phyloP scores from a whole-genome alignment of 2,113 vertebrate species.

The Paralichthys olivaceus region DNA sequence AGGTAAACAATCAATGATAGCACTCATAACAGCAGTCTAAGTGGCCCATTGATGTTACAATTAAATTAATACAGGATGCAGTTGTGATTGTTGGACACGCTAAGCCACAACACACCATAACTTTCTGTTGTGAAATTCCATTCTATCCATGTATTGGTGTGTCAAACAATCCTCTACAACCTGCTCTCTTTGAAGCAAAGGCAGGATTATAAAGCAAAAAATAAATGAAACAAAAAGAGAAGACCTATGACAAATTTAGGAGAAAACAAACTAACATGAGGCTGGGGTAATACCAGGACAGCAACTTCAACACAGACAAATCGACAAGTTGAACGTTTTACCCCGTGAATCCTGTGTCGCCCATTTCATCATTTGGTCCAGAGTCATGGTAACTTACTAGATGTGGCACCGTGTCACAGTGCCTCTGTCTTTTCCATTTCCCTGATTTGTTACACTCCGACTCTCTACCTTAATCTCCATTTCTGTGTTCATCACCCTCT shows the following conservation, averaged over 20 bases:
- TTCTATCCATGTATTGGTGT: background rate
- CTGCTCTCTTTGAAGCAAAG: background rate
- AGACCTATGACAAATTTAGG: background rate
- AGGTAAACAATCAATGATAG: constrained; percentile 71
- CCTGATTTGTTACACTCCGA: constrained; percentile 46
- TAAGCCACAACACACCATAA: constrained; percentile 2
- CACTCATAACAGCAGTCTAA: constrained; percentile 67
- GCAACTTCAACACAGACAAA: constrained; percentile 4
- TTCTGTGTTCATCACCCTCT: constrained; percentile 50
- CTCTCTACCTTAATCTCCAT: constrained; percentile 52
- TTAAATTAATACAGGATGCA: constrained; percentile 65
- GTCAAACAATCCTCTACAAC: background rate
- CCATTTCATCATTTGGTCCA: constrained; percentile 31
- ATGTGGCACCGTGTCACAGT: constrained; percentile 18
- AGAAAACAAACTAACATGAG: background rate
- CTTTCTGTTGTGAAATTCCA: background rate
- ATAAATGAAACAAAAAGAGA: background rate
- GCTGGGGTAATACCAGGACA: background rate
- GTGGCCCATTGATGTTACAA: constrained; percentile 61
- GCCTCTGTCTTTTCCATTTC: constrained; percentile 53
- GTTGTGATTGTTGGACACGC: constrained; percentile 11
- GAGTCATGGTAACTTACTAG: constrained; percentile 37
- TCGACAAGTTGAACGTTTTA: background rate
- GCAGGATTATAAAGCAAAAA: background rate
- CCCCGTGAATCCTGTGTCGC: constrained; percentile 4